phyloP scores from a whole-genome alignment of 2,888 invertebrate genomes.

The Oscheius onirici region DNA sequence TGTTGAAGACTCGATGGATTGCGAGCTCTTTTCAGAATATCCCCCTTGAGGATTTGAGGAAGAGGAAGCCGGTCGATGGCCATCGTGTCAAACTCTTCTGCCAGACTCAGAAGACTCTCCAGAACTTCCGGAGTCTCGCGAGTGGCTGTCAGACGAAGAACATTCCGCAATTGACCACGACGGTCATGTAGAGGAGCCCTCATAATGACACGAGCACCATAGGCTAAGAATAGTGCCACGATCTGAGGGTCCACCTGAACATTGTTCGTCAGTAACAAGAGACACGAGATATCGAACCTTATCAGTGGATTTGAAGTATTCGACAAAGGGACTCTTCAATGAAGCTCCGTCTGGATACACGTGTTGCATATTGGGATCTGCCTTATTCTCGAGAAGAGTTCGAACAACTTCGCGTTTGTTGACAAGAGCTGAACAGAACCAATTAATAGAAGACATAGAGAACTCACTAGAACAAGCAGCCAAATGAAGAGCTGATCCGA shows the following conservation, averaged over 20 bases:
- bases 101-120: constrained; percentile 53
- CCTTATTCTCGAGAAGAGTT: constrained; percentile 56
- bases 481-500: constrained; percentile 73
- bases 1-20: constrained; percentile 59
- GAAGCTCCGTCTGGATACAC: constrained; percentile 56
- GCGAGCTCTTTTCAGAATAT: constrained; percentile 50
- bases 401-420: constrained; percentile 63
- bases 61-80: constrained; percentile 59
- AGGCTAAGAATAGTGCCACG: constrained; percentile 55
- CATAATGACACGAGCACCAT: constrained; percentile 64
- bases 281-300: no score
- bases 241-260: constrained; percentile 50
- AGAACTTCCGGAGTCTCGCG: constrained; percentile 55
- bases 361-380: constrained; percentile 63
- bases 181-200: constrained; percentile 55
- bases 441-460: not conserved
- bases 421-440: constrained; percentile 36
- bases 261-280: no score
- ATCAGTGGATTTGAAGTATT: constrained; percentile 55
- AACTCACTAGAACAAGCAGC: constrained; percentile 71
- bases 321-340: constrained; percentile 65
- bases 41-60: constrained; percentile 49
- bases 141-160: constrained; percentile 52
- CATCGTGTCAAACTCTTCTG: constrained; percentile 53
- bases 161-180: constrained; percentile 65